phyloP scores from a whole-genome alignment of 2,113 vertebrate genomes.

The Poecile atricapillus region DNA sequence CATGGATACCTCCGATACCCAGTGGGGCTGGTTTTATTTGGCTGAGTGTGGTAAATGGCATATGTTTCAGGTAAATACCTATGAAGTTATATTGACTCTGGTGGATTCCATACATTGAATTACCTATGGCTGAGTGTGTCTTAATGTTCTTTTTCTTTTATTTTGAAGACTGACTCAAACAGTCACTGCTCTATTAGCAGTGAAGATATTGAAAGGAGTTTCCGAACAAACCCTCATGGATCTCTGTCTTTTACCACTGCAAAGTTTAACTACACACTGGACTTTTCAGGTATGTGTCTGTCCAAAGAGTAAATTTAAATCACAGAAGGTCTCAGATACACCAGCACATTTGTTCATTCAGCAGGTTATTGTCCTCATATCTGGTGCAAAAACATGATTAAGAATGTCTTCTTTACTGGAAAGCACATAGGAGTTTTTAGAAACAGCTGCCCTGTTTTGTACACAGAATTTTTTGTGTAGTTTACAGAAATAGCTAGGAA shows the following conservation, averaged over 20 bases:
- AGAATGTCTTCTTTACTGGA: neutral
- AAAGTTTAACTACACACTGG: conserved; percentile 92
- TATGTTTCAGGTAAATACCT: conserved; percentile 89
- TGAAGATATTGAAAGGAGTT: conserved; percentile 92
- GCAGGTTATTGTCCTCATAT: neutral
- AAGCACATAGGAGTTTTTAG: neutral
- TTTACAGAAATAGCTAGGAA: neutral
- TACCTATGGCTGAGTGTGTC: neutral
- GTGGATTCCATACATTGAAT: neutral
- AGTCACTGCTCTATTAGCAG: conserved; percentile 89
- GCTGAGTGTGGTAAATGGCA: conserved; percentile 97
- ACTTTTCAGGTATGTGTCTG: conserved; percentile 85
- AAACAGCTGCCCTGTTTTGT: neutral
- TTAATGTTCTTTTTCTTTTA: conserved; percentile 62
- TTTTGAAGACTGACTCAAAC: conserved; percentile 85
- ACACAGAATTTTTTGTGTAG: neutral
- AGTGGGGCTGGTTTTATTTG: conserved; percentile 97
- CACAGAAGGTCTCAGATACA: neutral
- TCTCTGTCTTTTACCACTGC: conserved; percentile 89
- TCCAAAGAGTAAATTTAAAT: neutral
- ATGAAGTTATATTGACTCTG: neutral
- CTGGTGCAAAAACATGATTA: neutral
- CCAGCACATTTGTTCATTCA: neutral
- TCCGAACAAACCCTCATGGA: conserved; percentile 84
- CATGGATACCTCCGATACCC: conserved; percentile 92